Evolutionary conservation across 1,140 invertebrate genomes (phyloP).

Genomic region (Lordiphosa collinella): DNA sequence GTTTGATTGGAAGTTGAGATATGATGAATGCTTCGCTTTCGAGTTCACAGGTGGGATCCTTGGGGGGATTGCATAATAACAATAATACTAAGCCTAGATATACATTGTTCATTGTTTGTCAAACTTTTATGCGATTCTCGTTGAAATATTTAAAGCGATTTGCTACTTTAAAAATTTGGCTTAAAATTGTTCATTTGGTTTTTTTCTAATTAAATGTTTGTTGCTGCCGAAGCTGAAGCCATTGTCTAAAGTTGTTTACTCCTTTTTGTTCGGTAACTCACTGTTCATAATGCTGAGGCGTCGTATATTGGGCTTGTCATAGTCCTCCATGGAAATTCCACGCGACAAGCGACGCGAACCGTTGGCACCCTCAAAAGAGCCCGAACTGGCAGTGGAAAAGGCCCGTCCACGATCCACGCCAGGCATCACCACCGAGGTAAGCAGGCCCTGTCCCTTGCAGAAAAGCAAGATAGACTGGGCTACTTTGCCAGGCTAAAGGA

Average conservation of each 20-base stretch:
- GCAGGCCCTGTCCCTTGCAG: conserved; percentile 89
- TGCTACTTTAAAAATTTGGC: conserved; percentile 49
- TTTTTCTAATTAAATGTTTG: conserved; percentile 43
- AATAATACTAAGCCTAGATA: conserved; percentile 41
- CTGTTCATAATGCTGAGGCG: conserved; percentile 84
- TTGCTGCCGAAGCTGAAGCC: conserved; percentile 7
- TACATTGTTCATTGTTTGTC: conserved; percentile 11
- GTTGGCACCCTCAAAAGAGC: conserved; percentile 75
- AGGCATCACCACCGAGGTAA: conserved; percentile 87
- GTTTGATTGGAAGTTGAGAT: conserved; percentile 45
- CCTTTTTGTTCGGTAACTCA: conserved; percentile 65
- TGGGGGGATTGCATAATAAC: conserved; percentile 36
- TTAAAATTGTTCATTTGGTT: conserved; percentile 34
- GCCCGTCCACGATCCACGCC: conserved; percentile 84
- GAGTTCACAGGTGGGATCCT: conserved; percentile 52
- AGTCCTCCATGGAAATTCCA: conserved; percentile 90
- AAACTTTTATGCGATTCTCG: conserved; percentile 8
- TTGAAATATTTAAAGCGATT: conserved; percentile 19
- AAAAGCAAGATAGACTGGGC: conserved; percentile 90
- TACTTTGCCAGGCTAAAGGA: conserved; percentile 85
- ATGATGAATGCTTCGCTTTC: conserved; percentile 37
- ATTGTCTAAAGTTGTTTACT: conserved; percentile 44
- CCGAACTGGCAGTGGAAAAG: conserved; percentile 81
- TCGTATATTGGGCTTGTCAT: conserved; percentile 88
- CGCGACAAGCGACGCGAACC: conserved; percentile 82